phyloP scores from a whole-genome alignment of 2,888 invertebrate genomes.

The Papilio gigon region DNA sequence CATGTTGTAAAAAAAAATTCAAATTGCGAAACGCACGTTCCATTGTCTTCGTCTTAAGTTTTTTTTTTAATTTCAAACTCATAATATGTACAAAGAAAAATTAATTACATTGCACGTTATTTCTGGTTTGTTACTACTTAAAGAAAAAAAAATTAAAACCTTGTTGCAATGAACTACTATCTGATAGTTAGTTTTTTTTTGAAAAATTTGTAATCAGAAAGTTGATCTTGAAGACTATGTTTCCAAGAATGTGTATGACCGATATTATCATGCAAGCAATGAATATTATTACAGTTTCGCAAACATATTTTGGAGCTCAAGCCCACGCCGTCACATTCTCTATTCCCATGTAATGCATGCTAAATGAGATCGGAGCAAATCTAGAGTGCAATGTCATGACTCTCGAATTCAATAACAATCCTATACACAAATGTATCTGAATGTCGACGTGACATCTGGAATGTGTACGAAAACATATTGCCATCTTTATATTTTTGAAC shows the following conservation, averaged over 20 bases:
- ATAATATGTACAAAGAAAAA: slow-evolving; percentile 11
- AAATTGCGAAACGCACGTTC: not conserved
- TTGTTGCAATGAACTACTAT: not conserved
- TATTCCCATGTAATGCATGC: slow-evolving; percentile 11
- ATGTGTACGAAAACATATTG: not conserved
- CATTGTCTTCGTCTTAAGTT: slow-evolving; percentile 19
- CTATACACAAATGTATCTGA: not conserved
- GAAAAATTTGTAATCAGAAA: not conserved
- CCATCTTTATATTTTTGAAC: not conserved
- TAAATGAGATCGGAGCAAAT: slow-evolving; percentile 1
- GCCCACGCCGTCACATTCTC: slow-evolving; percentile 2
- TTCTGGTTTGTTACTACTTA: not conserved
- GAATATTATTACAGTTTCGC: not conserved
- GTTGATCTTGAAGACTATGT: not conserved
- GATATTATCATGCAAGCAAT: not conserved
- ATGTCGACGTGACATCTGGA: not conserved
- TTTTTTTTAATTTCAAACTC: not conserved
- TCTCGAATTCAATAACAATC: not conserved
- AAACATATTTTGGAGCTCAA: not conserved
- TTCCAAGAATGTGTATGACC: not conserved
- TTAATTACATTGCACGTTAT: not conserved
- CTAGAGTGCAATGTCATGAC: not conserved
- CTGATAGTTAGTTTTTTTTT: not conserved
- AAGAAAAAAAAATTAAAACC: slow-evolving; percentile 13
- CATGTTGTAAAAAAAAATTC: slow-evolving; percentile 20